A percentile compares a stretch with the other conserved stretches of the same genome.
Conservation (phyloP, 1,140 invertebrate genomes). For the Leptonema lineaticorne region DNA sequence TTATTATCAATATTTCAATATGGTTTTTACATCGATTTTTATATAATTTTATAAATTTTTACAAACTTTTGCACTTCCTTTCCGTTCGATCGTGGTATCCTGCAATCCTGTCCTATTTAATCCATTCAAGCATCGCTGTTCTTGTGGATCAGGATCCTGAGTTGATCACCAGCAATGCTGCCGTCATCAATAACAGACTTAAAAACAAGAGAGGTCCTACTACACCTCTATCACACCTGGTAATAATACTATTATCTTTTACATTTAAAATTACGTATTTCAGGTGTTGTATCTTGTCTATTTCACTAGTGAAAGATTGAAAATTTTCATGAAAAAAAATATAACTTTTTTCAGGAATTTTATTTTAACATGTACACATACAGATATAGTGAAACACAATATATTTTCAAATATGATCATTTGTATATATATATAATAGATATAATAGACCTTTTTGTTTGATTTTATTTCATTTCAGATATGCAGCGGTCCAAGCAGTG, state of each 20-base stretch:
- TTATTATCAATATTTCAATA: neutral
- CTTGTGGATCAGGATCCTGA: constrained; percentile 25
- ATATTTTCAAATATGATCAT: no score
- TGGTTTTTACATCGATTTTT: constrained; percentile 17
- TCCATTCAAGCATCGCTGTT: constrained; percentile 11
- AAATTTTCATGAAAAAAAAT: no score
- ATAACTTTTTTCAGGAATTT: no score
- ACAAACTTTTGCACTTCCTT: constrained; percentile 9
- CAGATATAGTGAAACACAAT: neutral
- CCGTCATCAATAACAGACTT: constrained; percentile 31
- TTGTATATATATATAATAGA: no score
- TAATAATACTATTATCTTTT: constrained; percentile 27
- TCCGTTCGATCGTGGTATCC: constrained; percentile 6
- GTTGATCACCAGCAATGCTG: constrained; percentile 25
- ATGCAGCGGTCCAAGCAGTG: constrained; percentile 26
- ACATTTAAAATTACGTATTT: constrained; percentile 9
- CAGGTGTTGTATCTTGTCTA: neutral
- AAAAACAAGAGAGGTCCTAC: constrained; percentile 35
- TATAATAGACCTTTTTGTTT: no score
- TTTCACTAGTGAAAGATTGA: neutral
- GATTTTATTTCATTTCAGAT: constrained; percentile 21
- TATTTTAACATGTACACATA: no score
- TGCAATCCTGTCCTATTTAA: neutral
- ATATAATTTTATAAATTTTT: constrained; percentile 6
- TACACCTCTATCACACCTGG: constrained; percentile 35